Percentiles rank a stretch among this genome's conserved stretches.
These are phyloP conservation scores for Thumatha senex DNA, from an alignment of 2,888 invertebrate species.

Conservation along the genomic window DNA sequence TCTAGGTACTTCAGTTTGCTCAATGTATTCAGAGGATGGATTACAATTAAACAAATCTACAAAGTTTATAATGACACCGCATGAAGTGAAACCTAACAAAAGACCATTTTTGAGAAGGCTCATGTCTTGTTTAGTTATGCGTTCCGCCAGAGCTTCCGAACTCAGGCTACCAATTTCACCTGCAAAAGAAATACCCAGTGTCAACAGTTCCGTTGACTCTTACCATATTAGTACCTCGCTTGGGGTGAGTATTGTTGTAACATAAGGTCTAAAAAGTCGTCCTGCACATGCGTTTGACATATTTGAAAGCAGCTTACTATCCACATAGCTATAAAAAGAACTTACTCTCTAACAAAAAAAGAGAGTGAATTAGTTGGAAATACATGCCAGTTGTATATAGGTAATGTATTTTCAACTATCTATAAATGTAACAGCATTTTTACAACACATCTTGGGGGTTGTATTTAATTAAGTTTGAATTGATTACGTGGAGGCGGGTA, in stretches of 20 bases:
- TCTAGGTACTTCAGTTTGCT: slow-evolving; percentile 62
- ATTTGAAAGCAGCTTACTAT: no score
- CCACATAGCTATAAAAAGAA: no score
- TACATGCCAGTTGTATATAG: no score
- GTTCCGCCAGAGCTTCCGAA: slow-evolving; percentile 46
- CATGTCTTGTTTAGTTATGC: slow-evolving; percentile 67
- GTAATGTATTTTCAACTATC: no score
- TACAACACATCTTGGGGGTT: no score
- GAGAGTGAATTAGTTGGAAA: no score
- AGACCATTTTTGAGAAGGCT: slow-evolving; percentile 64
- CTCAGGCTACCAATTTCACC: slow-evolving; percentile 31
- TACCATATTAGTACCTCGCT: slow-evolving; percentile 68
- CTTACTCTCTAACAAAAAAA: no score
- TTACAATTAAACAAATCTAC: slow-evolving; percentile 27
- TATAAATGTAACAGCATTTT: no score
- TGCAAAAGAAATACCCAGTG: slow-evolving; percentile 25
- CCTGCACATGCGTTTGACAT: no score
- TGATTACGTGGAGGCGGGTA: no score
- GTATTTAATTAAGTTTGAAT: no score
- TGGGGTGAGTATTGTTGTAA: slow-evolving; percentile 62
- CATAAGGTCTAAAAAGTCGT: no score
- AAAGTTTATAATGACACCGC: slow-evolving; percentile 26
- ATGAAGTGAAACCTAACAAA: slow-evolving; percentile 42
- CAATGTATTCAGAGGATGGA: slow-evolving; percentile 48
- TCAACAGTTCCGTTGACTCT: slow-evolving; percentile 61